These are phyloP conservation scores for Callorhinus ursinus DNA, from an alignment of 2,113 vertebrate species.

Conservation along the genomic window DNA sequence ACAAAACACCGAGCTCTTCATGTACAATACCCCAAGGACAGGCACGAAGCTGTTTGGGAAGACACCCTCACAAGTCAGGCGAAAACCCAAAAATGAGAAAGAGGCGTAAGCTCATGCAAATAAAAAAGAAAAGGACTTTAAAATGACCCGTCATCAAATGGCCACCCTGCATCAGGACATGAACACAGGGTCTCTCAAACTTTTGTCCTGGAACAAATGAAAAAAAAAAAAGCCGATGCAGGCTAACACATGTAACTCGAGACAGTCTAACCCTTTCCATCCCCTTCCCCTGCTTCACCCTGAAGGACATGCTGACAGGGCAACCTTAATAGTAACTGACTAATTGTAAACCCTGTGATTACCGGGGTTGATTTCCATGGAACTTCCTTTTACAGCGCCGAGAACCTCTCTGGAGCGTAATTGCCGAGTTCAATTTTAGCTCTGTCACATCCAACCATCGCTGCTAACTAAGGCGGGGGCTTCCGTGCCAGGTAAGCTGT, in stretches of 20 bases:
- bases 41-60: background rate
- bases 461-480: slow-evolving; percentile 83
- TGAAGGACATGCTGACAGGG: slow-evolving; percentile 77
- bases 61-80: background rate
- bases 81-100: background rate
- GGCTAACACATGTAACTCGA: slow-evolving; percentile 76
- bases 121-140: background rate
- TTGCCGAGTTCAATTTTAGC: slow-evolving; percentile 90
- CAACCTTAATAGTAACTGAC: slow-evolving; percentile 87
- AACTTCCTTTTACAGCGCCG: slow-evolving; percentile 84
- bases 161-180: slow-evolving; percentile 68
- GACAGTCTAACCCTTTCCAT: slow-evolving; percentile 76
- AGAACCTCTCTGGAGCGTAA: slow-evolving; percentile 82
- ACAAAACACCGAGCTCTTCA: background rate
- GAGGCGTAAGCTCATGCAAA: background rate
- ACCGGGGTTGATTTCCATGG: slow-evolving; percentile 89
- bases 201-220: slow-evolving; percentile 67
- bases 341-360: slow-evolving; percentile 91
- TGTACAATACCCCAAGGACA: background rate
- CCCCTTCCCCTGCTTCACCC: slow-evolving; percentile 75
- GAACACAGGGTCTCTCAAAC: slow-evolving; percentile 73
- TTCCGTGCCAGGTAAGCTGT: slow-evolving; percentile 86
- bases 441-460: slow-evolving; percentile 85
- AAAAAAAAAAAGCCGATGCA: slow-evolving; percentile 8
- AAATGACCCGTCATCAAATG: slow-evolving; percentile 70